phyloP scores from a whole-genome alignment of 1,140 invertebrate species.

The Drosophila trapezifrons region DNA sequence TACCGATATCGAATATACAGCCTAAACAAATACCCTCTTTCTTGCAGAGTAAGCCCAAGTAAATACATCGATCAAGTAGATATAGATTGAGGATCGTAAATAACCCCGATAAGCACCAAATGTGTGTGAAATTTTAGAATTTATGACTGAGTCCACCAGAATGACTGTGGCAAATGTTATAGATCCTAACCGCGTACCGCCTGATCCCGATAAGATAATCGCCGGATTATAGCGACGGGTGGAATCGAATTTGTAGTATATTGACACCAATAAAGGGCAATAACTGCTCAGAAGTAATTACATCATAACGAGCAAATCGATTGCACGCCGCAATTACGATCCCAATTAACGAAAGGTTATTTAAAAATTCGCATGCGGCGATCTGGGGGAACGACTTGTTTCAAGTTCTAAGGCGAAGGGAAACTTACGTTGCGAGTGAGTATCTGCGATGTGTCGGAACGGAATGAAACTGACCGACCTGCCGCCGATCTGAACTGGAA shows the following conservation, averaged over 20 bases:
- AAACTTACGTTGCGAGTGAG: conserved; percentile 36
- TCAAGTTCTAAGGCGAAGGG: conserved; percentile 10
- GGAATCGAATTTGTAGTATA: conserved; percentile 16
- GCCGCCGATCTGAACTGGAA: conserved; percentile 58
- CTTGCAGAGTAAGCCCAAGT: background rate
- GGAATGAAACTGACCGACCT: conserved; percentile 52
- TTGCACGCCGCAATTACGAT: conserved; percentile 7
- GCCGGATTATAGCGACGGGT: conserved; percentile 29
- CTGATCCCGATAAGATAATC: conserved; percentile 45
- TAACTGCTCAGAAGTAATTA: conserved; percentile 32
- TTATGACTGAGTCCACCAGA: conserved; percentile 27
- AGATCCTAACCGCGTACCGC: conserved; percentile 14
- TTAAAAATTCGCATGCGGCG: conserved; percentile 27
- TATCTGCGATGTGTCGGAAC: conserved; percentile 17
- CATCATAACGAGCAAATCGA: conserved; percentile 19
- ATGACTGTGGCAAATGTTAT: conserved; percentile 41
- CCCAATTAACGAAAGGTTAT: conserved; percentile 31
- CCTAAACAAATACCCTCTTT: background rate
- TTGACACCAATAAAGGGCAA: conserved; percentile 21
- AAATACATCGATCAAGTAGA: conserved; percentile 2
- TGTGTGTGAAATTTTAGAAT: conserved; percentile 34
- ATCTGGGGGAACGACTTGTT: conserved; percentile 19
- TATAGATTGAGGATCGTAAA: conserved; percentile 34
- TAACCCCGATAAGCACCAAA: conserved; percentile 41
- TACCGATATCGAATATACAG: background rate